Evolutionary conservation across 2,113 vertebrate species (phyloP), one percentile per base, ranked within the genome.

Genomic region (Taxidea taxus): DNA sequence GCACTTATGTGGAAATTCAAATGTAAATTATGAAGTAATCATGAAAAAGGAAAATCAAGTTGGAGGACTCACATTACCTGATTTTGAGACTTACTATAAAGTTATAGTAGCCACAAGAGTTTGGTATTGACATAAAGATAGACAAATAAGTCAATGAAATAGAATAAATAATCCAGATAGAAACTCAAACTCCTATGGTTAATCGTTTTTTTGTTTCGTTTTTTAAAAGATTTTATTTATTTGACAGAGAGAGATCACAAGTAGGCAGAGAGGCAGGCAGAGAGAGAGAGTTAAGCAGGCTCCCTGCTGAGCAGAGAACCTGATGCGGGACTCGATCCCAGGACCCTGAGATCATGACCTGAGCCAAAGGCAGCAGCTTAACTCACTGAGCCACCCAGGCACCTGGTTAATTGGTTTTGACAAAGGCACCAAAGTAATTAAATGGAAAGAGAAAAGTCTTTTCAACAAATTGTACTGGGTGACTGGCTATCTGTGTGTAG

Each of bases 171-270:
- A n/a, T 92, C 21, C 75, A 90, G 47, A 95, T 90, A 75, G 51
- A 42, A 34, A 78, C 1, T 49, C 6, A 60, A 72, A 70, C 74
- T 84, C 23, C 42, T 25, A 10, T 4, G 10, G 21, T 27, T 85
- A 78, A 54, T 25, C 87, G 56, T 66, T 87, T 90, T 87, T 94
- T n/a, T n/a, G n/a, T n/a, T n/a, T n/a, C n/a, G n/a, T n/a, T n/a
- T n/a, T n/a, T n/a, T n/a, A n/a, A n/a, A n/a, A n/a, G n/a, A n/a
- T n/a, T n/a, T n/a, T n/a, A n/a, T n/a, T n/a, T n/a, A n/a, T n/a
- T n/a, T n/a, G n/a, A n/a, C n/a, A n/a, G n/a, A n/a, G n/a, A n/a
- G n/a, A n/a, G n/a, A n/a, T n/a, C n/a, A n/a, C n/a, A n/a, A n/a
- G n/a, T n/a, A n/a, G n/a, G n/a, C n/a, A n/a, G n/a, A n/a, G n/a